Evolutionary conservation across 1,140 invertebrate species (phyloP), one percentile per base, ranked within the genome.

Genomic region (Drosophila erecta): DNA sequence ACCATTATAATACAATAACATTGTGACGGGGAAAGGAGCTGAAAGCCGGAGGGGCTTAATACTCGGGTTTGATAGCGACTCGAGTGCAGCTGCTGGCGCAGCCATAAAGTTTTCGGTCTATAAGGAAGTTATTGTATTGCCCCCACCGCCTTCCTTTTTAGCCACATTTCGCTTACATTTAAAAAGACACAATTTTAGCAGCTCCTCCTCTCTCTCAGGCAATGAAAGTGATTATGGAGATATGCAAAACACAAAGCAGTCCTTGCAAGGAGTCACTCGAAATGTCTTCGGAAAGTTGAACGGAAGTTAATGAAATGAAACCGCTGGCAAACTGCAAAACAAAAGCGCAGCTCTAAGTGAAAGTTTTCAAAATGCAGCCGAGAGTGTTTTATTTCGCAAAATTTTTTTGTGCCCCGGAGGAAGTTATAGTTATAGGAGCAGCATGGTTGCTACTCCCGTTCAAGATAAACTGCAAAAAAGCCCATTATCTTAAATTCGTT

Each of bases 1-100:
- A 58, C 83, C 66, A 86, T 75, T 86, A 70, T 70, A 70, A 70
- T 70, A 70, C 64, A 71, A 71, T 71, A 71, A 71, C 67, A 71
- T 65, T 43, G 56, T 2, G 14, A 12, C n/a, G 14, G 56, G 14
- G 20, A 3, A 46, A 7, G 55, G 30, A 22, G 7, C 4, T 7
- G 24, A 30, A n/a, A 10, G 60, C 64, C 64, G 1, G 64, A 69
- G 50, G 64, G 43, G 43, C 22, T 55, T 14, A 27, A 8, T 27
- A 30, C 30, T 47, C 64, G 27, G 51, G 50, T 22, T 71, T 71
- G 67, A 74, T 57, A 46, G 70, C 51, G 44, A 51, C 51, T 56
- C 65, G 27, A 71, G 71, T 76, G 74, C 54, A 76, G 43, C 73
- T 73, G 69, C 69, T 72, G 67, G 43, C 27, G 73, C 44, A 76